These are phyloP conservation scores for Drosophila fulvimacula DNA, from an alignment of 2,888 invertebrate species.

Conservation along the genomic window DNA sequence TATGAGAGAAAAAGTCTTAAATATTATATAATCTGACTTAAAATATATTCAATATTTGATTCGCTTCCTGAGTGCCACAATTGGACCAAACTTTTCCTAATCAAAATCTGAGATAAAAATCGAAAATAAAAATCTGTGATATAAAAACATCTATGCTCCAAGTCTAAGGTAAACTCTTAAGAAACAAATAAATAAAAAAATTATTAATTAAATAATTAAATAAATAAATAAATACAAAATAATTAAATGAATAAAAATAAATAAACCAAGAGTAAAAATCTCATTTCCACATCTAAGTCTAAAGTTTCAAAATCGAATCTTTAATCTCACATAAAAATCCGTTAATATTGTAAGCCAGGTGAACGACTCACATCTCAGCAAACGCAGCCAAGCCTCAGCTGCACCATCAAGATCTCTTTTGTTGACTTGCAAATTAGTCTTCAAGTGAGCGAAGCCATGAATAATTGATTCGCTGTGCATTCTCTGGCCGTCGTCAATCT, in stretches of 20 bases:
- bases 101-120: too few relatives aligned
- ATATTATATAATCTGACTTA: too few relatives aligned
- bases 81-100: too few relatives aligned
- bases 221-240: too few relatives aligned
- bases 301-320: background rate
- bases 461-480: slow-evolving; percentile 5
- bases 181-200: too few relatives aligned
- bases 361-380: background rate
- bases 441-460: background rate
- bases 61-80: too few relatives aligned
- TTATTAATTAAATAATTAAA: too few relatives aligned
- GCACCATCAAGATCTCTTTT: background rate
- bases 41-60: too few relatives aligned
- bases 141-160: too few relatives aligned
- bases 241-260: too few relatives aligned
- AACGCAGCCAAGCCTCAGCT: background rate
- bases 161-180: background rate
- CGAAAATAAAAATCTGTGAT: too few relatives aligned
- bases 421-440: background rate
- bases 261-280: too few relatives aligned
- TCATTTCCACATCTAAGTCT: background rate
- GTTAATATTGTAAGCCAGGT: background rate
- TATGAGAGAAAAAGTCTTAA: background rate
- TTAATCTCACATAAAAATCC: background rate
- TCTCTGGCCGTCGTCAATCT: slow-evolving; percentile 12